Evolutionary conservation across 2,113 vertebrate genomes (phyloP), one percentile per base, ranked within the genome.

Genomic region (Neofelis nebulosa): DNA sequence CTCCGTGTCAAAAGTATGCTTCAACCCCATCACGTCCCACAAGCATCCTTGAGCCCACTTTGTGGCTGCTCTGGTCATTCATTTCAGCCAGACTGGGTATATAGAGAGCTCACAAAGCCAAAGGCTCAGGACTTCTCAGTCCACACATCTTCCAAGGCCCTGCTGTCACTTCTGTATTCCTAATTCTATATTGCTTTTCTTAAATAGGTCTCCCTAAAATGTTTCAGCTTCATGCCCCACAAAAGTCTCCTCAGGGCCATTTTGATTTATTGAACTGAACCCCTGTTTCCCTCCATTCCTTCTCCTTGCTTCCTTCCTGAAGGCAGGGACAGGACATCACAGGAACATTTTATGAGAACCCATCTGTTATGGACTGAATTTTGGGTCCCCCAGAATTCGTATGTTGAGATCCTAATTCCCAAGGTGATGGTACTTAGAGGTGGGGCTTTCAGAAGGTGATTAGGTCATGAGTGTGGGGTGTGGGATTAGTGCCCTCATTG

Each of bases 21-120:
- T 63, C 3, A 2, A 6, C 16, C 14, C 9, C 29, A 0, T 21
- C 25, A 14, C 0, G 1, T 5, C 36, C 12, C 2, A 5, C 0
- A 7, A 3, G 33, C 12, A 15, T 27, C 25, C 4, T 9, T 1
- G 0, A 4, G 3, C 5, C 12, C 15, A 1, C 1, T 0, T 5
- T 6, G 5, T 2, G 23, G 36, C 38, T 9, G 2, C 15, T 1
- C 23, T 2, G 15, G 4, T 55, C 38, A 2, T 1, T 63, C 7
- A 11, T 55, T 38, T 52, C 41, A 71, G n/a, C 38, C 10, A 7
- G 27, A 23, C 1, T 11, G 2, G 8, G 52, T 5, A 19, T 21
- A 6, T 3, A 27, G 11, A 23, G 13, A 36, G 57, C 29, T 76
- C 5, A 19, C 2, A 15, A 12, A 86, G 68, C 38, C 0, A 1